Evolutionary conservation across 2,113 vertebrate species (phyloP), one percentile per base, ranked within the genome.

Genomic region (Pteropus alecto): DNA sequence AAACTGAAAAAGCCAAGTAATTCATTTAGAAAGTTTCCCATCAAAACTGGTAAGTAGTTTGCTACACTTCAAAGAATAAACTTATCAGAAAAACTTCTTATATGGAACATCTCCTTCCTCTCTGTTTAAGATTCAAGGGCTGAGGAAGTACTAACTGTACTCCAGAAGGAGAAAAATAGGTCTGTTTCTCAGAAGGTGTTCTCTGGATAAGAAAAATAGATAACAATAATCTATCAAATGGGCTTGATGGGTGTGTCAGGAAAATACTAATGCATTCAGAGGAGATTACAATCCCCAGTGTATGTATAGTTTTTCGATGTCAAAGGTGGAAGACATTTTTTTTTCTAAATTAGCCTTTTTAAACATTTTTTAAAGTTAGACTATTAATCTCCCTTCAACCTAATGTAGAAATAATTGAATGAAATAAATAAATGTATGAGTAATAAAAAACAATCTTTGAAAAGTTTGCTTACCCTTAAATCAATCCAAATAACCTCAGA

Each of bases 161-260:
- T 43, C 22, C 26, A 63, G 41, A 87, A 76, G 54, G 9, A 73
- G 16, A 68, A 93, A 68, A 51, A 78, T 48, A 74, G 3, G 24
- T 54, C 43, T 88, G 7, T 74, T 97, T 93, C 56, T 90, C 79
- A 94, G 67, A 90, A 82, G 35, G 2, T 84, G 12, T 79, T 63
- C 58, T 94, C 24, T 68, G 43, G 15, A 51, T 90, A 74, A 77
- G 1, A 81, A 88, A 93, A 76, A 60, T 28, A 58, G 26, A 38
- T 24, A 60, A 56, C 21, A 86, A 92, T 28, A 67, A 79, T 33
- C 6, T 67, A 35, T 79, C 26, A 63, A 68, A 76, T 48, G 22
- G 30, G 21, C n/a, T 48, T 83, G 9, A 84, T 61, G 16, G 7
- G 2, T 65, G 0, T 74, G 35, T 18, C 87, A 67, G 48, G 35